Evolutionary conservation across 2,797 vertebrate genomes (phyloP).

Genomic region (Scleropages formosus): DNA sequence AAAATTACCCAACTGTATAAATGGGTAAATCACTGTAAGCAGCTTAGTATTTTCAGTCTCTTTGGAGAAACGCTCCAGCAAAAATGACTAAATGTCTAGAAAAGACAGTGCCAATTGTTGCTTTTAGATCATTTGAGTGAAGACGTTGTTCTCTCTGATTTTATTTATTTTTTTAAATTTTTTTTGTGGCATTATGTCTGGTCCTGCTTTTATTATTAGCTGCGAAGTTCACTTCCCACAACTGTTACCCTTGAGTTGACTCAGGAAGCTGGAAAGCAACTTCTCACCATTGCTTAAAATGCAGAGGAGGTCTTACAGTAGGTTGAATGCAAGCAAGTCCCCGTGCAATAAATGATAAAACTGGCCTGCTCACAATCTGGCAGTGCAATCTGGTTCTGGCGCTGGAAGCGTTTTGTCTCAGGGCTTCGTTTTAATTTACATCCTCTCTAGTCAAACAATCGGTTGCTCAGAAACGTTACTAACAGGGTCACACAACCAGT

Average conservation of each 20-base stretch:
- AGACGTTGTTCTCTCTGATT: background rate
- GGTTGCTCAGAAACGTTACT: constrained; percentile 12
- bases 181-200: too few species aligned
- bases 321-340: background rate
- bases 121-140: background rate
- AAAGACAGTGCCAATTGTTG: background rate
- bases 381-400: constrained; percentile 1
- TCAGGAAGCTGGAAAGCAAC: background rate
- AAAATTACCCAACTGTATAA: too few species aligned
- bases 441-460: constrained; percentile 17
- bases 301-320: background rate
- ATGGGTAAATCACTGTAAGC: too few species aligned
- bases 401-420: background rate
- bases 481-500: constrained; percentile 6
- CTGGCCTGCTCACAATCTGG: constrained; percentile 6
- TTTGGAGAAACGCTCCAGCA: too few species aligned
- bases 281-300: background rate
- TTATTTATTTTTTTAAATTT: too few species aligned
- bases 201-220: too few species aligned
- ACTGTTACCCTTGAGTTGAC: background rate
- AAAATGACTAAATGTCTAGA: too few species aligned
- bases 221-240: background rate
- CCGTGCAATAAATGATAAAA: constrained; percentile 14
- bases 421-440: constrained; percentile 24
- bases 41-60: too few species aligned